These are phyloP conservation scores for Caenorhabditis sp. DNA, from an alignment of 2,888 invertebrate genomes.

Conservation along the genomic window DNA sequence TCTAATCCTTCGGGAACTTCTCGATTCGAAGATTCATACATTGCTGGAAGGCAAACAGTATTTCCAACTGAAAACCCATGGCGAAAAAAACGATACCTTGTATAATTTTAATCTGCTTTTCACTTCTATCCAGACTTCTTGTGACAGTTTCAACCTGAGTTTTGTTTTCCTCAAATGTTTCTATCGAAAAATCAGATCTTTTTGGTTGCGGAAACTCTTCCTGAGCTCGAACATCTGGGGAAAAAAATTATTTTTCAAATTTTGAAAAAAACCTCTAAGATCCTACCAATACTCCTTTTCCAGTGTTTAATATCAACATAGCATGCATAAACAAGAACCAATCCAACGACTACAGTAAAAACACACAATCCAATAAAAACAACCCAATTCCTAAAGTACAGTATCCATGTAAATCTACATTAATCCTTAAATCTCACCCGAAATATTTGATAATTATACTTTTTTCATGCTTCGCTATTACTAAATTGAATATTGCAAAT, in stretches of 20 bases:
- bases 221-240: neutral
- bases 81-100: neutral
- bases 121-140: neutral
- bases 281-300: slow-evolving; percentile 5
- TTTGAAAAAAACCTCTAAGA: neutral
- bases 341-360: slow-evolving; percentile 12
- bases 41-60: slow-evolving; percentile 8
- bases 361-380: slow-evolving; percentile 14
- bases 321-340: slow-evolving; percentile 17
- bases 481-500: neutral
- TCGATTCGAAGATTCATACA: slow-evolving; percentile 25
- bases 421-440: slow-evolving; percentile 4
- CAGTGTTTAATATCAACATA: slow-evolving; percentile 28
- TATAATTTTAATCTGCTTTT: neutral
- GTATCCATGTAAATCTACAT: neutral
- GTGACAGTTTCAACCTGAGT: neutral
- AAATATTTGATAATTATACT: slow-evolving; percentile 7
- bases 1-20: slow-evolving; percentile 13
- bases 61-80: too few relatives aligned
- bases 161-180: neutral
- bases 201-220: neutral
- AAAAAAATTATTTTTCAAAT: too few relatives aligned
- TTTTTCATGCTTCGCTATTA: slow-evolving; percentile 8
- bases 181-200: neutral
- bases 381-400: slow-evolving; percentile 4